A percentile compares a stretch with the other conserved stretches of the same genome.
Conservation (phyloP, 2,888 invertebrate genomes). For the Tiliacea aurago region DNA sequence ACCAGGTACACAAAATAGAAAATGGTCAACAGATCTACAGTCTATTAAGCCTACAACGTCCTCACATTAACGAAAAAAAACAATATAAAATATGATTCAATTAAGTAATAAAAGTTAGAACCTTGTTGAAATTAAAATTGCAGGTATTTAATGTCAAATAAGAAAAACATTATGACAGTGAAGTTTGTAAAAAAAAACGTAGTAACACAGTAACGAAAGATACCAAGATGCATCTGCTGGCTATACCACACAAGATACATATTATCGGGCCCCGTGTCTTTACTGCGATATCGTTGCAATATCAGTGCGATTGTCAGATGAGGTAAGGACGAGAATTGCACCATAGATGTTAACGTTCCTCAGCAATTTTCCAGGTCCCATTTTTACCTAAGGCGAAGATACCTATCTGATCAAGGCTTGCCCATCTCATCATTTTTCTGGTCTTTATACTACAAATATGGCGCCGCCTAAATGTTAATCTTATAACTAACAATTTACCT, state of each 20-base stretch:
- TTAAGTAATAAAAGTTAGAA: too few relatives aligned
- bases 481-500: constrained; percentile 14
- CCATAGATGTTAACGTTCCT: not conserved
- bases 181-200: too few relatives aligned
- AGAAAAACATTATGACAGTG: too few relatives aligned
- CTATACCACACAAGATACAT: not conserved
- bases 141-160: too few relatives aligned
- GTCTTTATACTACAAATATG: not conserved
- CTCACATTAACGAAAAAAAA: too few relatives aligned
- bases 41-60: too few relatives aligned
- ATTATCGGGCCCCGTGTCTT: not conserved
- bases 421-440: not conserved
- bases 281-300: not conserved
- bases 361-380: not conserved
- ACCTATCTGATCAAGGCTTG: not conserved
- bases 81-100: too few relatives aligned
- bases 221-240: not conserved
- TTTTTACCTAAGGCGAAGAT: not conserved
- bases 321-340: not conserved
- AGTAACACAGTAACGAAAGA: not conserved
- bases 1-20: too few relatives aligned
- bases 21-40: too few relatives aligned
- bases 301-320: not conserved
- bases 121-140: too few relatives aligned
- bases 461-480: constrained; percentile 9